A percentile compares a stretch with the other conserved stretches of the same genome.
These are phyloP conservation scores for Sesamia inferens DNA, from an alignment of 2,888 invertebrate genomes.

Conservation along the genomic window DNA sequence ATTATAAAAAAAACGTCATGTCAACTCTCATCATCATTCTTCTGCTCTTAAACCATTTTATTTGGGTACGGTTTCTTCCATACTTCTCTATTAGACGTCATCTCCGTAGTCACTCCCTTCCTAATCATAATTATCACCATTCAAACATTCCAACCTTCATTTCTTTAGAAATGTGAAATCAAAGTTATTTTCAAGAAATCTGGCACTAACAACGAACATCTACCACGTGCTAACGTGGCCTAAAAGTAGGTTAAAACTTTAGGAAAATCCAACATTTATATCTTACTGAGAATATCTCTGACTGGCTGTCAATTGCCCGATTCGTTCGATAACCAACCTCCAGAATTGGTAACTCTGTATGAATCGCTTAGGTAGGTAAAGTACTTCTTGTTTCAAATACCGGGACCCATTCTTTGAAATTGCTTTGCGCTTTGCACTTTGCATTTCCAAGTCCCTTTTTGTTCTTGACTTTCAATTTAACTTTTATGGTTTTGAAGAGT, in stretches of 20 bases:
- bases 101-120: too few species aligned
- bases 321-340: conserved; percentile 41
- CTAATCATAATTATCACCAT: too few species aligned
- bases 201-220: conserved; percentile 8
- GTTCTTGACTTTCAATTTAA: conserved; percentile 67
- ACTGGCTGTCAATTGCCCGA: conserved; percentile 60
- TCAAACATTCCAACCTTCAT: too few species aligned
- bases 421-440: conserved; percentile 69
- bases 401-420: conserved; percentile 64
- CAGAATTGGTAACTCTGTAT: conserved; percentile 48
- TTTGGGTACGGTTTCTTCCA: too few species aligned
- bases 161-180: neutral
- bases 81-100: too few species aligned
- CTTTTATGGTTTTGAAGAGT: conserved; percentile 62
- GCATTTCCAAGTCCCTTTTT: conserved; percentile 66
- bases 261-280: conserved; percentile 28
- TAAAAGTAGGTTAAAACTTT: conserved; percentile 26
- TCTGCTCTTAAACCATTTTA: too few species aligned
- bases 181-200: conserved; percentile 23
- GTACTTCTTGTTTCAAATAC: conserved; percentile 68
- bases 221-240: conserved; percentile 9
- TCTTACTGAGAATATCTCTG: conserved; percentile 36
- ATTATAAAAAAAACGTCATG: too few species aligned
- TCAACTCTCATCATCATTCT: too few species aligned
- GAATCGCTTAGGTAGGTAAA: conserved; percentile 63